Percentiles rank a stretch among this genome's conserved stretches.
Conservation (phyloP, 2,113 vertebrate genomes). For the human region DNA sequence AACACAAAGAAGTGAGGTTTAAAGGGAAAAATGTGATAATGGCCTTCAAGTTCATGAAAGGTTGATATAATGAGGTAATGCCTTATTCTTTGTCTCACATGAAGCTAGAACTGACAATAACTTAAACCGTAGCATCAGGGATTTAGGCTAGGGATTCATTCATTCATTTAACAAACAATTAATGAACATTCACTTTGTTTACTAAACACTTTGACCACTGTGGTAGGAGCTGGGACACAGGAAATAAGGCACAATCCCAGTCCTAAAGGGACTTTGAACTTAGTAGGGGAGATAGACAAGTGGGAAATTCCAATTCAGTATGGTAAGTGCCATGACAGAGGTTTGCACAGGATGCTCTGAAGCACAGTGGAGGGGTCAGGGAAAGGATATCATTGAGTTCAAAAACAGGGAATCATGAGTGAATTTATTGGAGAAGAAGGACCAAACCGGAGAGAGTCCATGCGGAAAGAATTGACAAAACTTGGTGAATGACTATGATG, state of each 20-base stretch:
- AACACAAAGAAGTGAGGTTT: conserved; percentile 40
- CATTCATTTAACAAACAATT: conserved; percentile 11
- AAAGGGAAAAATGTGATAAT: conserved; percentile 55
- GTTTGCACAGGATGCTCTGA: conserved; percentile 14
- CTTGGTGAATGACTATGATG: neutral
- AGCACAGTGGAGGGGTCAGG: neutral
- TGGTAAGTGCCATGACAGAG: neutral
- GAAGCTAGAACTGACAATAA: neutral
- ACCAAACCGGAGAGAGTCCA: neutral
- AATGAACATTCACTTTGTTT: conserved; percentile 19
- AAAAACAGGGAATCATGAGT: conserved; percentile 12
- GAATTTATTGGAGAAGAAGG: conserved; percentile 1
- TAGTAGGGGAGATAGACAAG: conserved; percentile 1
- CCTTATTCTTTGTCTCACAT: conserved; percentile 23
- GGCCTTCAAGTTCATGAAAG: neutral
- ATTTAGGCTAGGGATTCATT: conserved; percentile 19
- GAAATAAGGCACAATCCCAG: neutral
- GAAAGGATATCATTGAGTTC: neutral
- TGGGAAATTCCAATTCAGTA: conserved; percentile 8
- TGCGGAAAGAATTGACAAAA: neutral
- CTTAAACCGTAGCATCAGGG: neutral
- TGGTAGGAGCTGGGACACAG: neutral
- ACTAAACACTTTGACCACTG: conserved; percentile 8
- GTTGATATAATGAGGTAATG: conserved; percentile 31
- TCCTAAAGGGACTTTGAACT: neutral